Conservation (phyloP, 92 coral and sea anemone genomes). For the Phenganax marumi region DNA sequence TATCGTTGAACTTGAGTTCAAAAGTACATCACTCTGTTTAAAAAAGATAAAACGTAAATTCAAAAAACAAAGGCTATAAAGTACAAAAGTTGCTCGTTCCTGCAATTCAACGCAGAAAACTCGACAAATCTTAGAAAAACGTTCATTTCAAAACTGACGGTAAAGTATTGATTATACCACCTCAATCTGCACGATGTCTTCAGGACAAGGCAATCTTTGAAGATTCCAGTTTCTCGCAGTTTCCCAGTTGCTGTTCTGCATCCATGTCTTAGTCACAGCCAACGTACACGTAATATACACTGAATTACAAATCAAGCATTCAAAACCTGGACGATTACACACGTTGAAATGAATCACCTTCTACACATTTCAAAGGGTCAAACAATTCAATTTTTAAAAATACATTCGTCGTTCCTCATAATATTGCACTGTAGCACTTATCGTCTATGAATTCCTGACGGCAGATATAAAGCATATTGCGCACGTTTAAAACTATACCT, state of each 20-base stretch:
- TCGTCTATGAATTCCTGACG: neutral
- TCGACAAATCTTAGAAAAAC: neutral
- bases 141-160: neutral
- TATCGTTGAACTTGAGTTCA: slow-evolving; percentile 11
- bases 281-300: neutral
- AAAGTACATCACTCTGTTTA: slow-evolving; percentile 8
- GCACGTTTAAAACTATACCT: neutral
- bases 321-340: neutral
- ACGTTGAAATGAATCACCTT: neutral
- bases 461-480: neutral
- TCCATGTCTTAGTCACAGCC: slow-evolving; percentile 34
- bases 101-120: too few species aligned
- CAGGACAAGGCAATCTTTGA: slow-evolving; percentile 28
- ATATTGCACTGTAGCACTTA: neutral
- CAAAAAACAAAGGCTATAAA: neutral
- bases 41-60: neutral
- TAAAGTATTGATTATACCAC: slow-evolving; percentile 1
- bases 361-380: neutral
- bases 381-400: too few species aligned
- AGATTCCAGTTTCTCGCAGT: slow-evolving; percentile 29
- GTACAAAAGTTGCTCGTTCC: neutral
- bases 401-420: too few species aligned
- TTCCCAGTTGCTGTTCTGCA: slow-evolving; percentile 28
- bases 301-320: neutral
- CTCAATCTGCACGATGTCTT: slow-evolving; percentile 21